Percentiles rank a stretch among this genome's conserved stretches.
Evolutionary conservation across 1,140 invertebrate species (phyloP).

Genomic region (Camponotus vicinus): DNA sequence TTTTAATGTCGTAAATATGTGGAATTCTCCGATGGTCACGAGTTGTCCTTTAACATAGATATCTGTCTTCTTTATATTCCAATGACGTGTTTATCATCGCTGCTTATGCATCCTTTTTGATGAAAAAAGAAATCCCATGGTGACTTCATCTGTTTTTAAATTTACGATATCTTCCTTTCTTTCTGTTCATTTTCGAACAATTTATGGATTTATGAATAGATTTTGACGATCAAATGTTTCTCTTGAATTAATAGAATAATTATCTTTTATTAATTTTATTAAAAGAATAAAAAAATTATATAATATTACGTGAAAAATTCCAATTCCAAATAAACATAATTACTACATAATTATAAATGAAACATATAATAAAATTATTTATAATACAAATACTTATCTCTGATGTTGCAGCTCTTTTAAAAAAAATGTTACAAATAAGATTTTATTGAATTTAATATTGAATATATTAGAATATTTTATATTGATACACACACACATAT

Average conservation of each 20-base stretch:
- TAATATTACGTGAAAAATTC: not conserved
- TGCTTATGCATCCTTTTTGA: not conserved
- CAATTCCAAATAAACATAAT: not conserved
- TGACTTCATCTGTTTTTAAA: conserved; percentile 39
- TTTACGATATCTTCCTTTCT: conserved; percentile 40
- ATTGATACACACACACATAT: no score
- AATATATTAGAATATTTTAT: not conserved
- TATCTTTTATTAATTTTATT: not conserved
- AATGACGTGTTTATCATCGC: conserved; percentile 24
- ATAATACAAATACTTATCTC: not conserved
- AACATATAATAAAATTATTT: not conserved
- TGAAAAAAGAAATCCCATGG: not conserved
- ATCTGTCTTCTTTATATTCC: conserved; percentile 27
- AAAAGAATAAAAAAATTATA: not conserved
- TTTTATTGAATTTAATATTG: not conserved
- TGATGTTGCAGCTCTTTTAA: not conserved
- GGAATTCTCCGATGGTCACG: not conserved
- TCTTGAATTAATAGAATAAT: not conserved
- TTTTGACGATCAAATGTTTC: not conserved
- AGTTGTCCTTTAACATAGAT: conserved; percentile 20
- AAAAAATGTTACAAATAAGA: not conserved
- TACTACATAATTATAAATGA: not conserved
- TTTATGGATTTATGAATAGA: not conserved
- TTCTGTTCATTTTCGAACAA: not conserved
- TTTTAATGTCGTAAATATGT: conserved; percentile 57